Percentiles rank a stretch among this genome's conserved stretches.
phyloP scores from a whole-genome alignment of 92 coral and sea anemone genomes.

The Phenganax stokvisi region DNA sequence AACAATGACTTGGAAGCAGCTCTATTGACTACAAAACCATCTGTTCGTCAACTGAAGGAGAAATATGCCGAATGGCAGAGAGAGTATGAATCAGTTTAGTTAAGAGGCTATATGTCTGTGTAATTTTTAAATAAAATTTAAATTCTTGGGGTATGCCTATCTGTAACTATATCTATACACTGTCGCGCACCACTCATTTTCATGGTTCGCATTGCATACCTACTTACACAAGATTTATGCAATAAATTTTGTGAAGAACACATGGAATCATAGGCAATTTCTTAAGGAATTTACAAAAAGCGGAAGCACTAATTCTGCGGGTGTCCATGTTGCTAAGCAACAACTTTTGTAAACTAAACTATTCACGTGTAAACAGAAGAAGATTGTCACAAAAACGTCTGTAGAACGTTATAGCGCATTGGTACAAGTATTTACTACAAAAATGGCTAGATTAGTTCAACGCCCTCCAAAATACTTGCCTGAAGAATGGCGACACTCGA shows the following conservation, averaged over 20 bases:
- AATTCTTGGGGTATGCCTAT: too few species aligned
- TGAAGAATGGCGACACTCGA: constrained; percentile 95
- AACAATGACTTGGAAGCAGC: constrained; percentile 94
- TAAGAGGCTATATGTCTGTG: not conserved
- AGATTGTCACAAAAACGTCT: not conserved
- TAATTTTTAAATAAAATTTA: too few species aligned
- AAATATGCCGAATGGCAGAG: constrained; percentile 95
- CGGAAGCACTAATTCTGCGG: constrained; percentile 11
- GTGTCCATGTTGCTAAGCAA: constrained; percentile 54
- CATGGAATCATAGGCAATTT: not conserved
- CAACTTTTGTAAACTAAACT: constrained; percentile 14
- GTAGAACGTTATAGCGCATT: not conserved
- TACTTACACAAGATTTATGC: too few species aligned
- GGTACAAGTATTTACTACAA: constrained; percentile 6
- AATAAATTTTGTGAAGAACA: too few species aligned
- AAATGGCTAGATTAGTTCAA: constrained; percentile 93
- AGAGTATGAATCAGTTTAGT: constrained; percentile 78
- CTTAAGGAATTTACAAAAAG: not conserved
- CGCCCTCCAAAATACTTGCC: constrained; percentile 92
- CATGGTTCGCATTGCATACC: too few species aligned
- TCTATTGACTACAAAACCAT: constrained; percentile 87
- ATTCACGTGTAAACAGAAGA: constrained; percentile 3
- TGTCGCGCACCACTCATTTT: too few species aligned
- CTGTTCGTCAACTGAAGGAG: constrained; percentile 83
- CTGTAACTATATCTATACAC: too few species aligned